A percentile compares a stretch with the other conserved stretches of the same genome.
Evolutionary conservation across 2,888 invertebrate genomes (phyloP).

Genomic region (Sclerodermus sp.): DNA sequence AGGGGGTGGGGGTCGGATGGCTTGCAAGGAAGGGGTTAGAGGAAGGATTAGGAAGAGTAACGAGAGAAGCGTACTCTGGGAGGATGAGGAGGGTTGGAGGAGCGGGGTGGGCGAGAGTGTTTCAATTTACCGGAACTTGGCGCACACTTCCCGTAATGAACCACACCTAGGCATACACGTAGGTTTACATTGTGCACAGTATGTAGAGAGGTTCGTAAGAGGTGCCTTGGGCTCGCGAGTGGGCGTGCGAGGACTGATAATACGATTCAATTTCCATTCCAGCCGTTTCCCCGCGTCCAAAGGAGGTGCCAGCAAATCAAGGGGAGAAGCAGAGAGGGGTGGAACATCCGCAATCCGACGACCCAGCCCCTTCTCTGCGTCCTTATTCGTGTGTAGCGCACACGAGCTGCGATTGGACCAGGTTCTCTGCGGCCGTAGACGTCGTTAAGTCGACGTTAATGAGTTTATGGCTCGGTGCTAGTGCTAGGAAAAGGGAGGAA

Average conservation of each 20-base stretch:
- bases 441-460: constrained; percentile 16
- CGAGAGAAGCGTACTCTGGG: no score
- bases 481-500: constrained; percentile 6
- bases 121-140: constrained; percentile 31
- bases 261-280: constrained; percentile 34
- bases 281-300: constrained; percentile 11
- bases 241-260: constrained; percentile 32
- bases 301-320: background rate
- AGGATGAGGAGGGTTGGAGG: no score
- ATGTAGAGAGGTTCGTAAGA: constrained; percentile 1
- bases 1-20: no score
- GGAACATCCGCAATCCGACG: background rate
- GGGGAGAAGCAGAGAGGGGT: constrained; percentile 1
- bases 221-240: background rate
- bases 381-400: background rate
- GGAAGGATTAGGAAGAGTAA: no score
- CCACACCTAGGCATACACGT: constrained; percentile 12
- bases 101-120: constrained; percentile 16
- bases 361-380: background rate
- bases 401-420: background rate
- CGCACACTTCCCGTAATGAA: constrained; percentile 34
- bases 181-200: no score
- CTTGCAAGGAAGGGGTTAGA: no score
- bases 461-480: constrained; percentile 7
- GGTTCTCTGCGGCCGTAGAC: constrained; percentile 1